These are phyloP conservation scores for Metopia argyrocephala DNA, from an alignment of 2,888 invertebrate species.

Conservation along the genomic window DNA sequence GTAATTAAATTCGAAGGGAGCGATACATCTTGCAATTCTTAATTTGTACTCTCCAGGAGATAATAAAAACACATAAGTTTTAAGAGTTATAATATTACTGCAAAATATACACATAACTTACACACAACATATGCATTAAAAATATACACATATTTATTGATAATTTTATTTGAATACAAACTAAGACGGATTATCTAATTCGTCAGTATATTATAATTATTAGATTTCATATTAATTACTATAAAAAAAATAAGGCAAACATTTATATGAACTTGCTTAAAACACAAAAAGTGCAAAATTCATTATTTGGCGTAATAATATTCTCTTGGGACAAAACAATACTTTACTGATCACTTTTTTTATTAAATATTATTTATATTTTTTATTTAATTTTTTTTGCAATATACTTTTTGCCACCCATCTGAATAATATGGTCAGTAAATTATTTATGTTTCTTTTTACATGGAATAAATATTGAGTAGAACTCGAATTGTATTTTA, in stretches of 20 bases:
- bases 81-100: constrained; percentile 70
- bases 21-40: constrained; percentile 45
- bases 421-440: constrained; percentile 12
- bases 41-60: constrained; percentile 55
- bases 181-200: constrained; percentile 50
- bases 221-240: constrained; percentile 51
- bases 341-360: constrained; percentile 20
- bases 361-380: not conserved
- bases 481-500: constrained; percentile 60
- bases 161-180: constrained; percentile 63
- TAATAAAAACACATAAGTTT: constrained; percentile 67
- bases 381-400: not conserved
- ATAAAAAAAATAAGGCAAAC: constrained; percentile 44
- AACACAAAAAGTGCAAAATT: constrained; percentile 38
- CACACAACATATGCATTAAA: constrained; percentile 61
- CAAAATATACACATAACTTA: constrained; percentile 62
- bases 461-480: constrained; percentile 57
- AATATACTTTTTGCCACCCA: too few relatives aligned
- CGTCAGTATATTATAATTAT: constrained; percentile 52
- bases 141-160: constrained; percentile 69
- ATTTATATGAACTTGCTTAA: constrained; percentile 51
- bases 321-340: constrained; percentile 34
- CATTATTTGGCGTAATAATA: constrained; percentile 47
- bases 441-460: constrained; percentile 41
- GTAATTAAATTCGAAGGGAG: constrained; percentile 40